Base-by-base conservation (phyloP, 2,888 invertebrate genomes). In the Drosophila longiperda region DNA sequence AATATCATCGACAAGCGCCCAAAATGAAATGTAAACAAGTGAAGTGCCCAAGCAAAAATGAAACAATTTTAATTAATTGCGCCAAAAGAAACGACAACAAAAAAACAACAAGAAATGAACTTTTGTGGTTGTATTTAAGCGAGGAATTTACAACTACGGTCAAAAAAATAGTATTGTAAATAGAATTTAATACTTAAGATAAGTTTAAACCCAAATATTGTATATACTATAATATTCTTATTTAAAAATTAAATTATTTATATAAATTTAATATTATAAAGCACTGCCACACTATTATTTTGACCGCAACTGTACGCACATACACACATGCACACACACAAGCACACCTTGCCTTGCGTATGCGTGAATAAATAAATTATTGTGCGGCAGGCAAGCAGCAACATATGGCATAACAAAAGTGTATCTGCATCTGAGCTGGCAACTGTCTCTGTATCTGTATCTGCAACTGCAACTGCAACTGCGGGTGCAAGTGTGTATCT, bases 61-160 rank as follows among this genome's bases (percentile, higher is more conserved):
- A 64, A 64, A 66, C 55, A 72, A 70, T 72, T 83, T 87, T 77
- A 75, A 87, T 84, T 89, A 75, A 89, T 84, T 77, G 73, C 71
- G 61, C 65, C 50, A 62, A 71, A 20, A 75, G 68, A 64, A 71
- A 74, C 73, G 58, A 71, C 42, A 73, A 32, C 40, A 58, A 62
- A 58, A 79, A 60, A 64, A 42, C 42, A 33, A 9, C 5, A 17
- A 38, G 12, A 55, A 29, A 26, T 1, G 1, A 36, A 26, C 3
- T 26, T 54, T 26, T 26, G 4, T 15, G 15, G 45, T 23, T 15
- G 23, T 3, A 23, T 26, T 11, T 9, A n/a, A 40, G 9, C 9
- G n/a, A n/a, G 40, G 8, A 40, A 40, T 42, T 1, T 23, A 23
- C 23, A 45, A 45, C 45, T 23, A 4, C 2, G 23, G 23, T 15